Evolutionary conservation across 1,140 invertebrate species (phyloP), one percentile per base, ranked within the genome.

Genomic region (Ridgeia piscesae): DNA sequence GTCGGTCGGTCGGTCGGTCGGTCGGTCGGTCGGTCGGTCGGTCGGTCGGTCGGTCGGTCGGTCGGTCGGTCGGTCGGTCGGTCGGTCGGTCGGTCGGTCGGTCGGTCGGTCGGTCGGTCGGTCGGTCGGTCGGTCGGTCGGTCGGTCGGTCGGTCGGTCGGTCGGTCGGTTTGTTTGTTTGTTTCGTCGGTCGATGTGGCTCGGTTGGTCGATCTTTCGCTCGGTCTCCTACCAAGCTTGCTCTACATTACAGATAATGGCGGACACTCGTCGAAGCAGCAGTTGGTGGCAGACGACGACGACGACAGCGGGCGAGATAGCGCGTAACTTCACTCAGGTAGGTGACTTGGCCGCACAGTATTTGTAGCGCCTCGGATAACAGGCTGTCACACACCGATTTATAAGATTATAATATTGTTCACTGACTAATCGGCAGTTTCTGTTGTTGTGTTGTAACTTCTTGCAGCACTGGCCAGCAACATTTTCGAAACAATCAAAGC

Each of bases 251-350:
- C 27, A 77, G 58, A 77, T 77, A 77, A 77, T 14, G 27, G 58
- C 58, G 0, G 58, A 77, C 58, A 77, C 58, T 77, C 58, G 58
- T 21, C 21, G 0, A 14, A 14, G 21, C 17, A 14, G 27, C n/a
- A 90, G 1, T 31, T 34, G 34, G 89, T 90, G 89, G 89, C 34
- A 34, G 34, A 35, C 89, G 89, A 34, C 27, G n/a, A 35, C 27
- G 34, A 90, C 35, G 89, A 92, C 91, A 1, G 33, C 89, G 35
- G 91, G 91, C 14, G 50, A 92, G 58, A 6, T 92, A 9, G 77
- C 35, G 11, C 50, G 50, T 35, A 92, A 92, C 91, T 89, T 92
- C 58, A 88, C 91, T 33, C 91, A 92, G 91, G 91, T 92, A 6
- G 6, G 33, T 33, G 58, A 6, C 88, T 34, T 33, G 34, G 8